Conservation (phyloP, 2,797 vertebrate species). For the Selene dorsalis region DNA sequence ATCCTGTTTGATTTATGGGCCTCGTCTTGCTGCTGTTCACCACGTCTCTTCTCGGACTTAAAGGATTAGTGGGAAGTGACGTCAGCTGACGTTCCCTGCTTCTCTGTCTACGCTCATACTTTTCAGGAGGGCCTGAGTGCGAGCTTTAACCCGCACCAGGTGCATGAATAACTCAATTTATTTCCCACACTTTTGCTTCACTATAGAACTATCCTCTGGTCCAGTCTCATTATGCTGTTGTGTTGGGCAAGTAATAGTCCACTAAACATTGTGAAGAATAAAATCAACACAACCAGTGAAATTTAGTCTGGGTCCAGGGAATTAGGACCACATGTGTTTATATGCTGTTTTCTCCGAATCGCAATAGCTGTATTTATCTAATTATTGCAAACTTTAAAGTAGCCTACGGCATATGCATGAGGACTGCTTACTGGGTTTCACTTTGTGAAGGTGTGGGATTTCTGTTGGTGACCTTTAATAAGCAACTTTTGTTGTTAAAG, state of each 20-base stretch:
- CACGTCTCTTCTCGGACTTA: conserved; percentile 62
- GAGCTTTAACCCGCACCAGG: conserved; percentile 20
- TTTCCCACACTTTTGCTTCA: conserved; percentile 2
- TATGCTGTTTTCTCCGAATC: conserved; percentile 28
- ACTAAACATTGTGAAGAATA: conserved; percentile 48
- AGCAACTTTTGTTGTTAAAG: neutral
- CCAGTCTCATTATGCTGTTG: conserved; percentile 27
- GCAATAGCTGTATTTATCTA: conserved; percentile 36
- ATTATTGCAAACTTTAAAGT: conserved; percentile 26
- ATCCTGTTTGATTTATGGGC: conserved; percentile 75
- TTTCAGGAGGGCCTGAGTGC: conserved; percentile 5
- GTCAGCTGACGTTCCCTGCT: conserved; percentile 32
- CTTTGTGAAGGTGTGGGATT: conserved; percentile 14
- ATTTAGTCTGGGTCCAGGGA: conserved; percentile 30
- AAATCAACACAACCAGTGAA: conserved; percentile 59
- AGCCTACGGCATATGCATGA: neutral
- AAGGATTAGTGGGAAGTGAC: conserved; percentile 64
- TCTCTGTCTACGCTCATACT: conserved; percentile 26
- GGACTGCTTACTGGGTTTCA: conserved; percentile 6
- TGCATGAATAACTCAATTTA: conserved; percentile 13
- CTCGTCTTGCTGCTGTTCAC: conserved; percentile 64
- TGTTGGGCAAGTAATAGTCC: conserved; percentile 51
- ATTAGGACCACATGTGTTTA: conserved; percentile 61
- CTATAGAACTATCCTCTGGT: neutral
- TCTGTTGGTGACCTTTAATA: neutral